Percentiles rank a stretch among this genome's conserved stretches.
phyloP scores from a whole-genome alignment of 2,888 invertebrate species.

The Watsonalla cultraria region DNA sequence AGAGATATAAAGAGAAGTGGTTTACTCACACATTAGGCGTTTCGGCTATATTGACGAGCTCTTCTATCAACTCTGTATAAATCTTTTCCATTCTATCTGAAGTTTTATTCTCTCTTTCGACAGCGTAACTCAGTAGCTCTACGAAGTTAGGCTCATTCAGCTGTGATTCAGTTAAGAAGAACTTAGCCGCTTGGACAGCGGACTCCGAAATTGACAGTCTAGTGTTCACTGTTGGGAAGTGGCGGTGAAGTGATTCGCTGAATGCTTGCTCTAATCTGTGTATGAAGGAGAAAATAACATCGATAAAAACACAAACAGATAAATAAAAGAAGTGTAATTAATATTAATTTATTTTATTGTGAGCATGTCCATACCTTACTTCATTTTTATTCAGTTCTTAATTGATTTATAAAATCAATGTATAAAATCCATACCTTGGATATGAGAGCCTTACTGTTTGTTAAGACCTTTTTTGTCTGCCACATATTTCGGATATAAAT shows the following conservation, averaged over 20 bases:
- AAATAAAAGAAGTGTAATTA: too few relatives aligned
- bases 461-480: too few relatives aligned
- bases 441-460: too few relatives aligned
- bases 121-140: slow-evolving; percentile 40
- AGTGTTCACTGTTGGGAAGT: slow-evolving; percentile 82
- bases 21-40: slow-evolving; percentile 58
- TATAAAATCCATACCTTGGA: too few relatives aligned
- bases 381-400: too few relatives aligned
- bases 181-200: slow-evolving; percentile 68
- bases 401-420: too few relatives aligned
- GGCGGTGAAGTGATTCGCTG: slow-evolving; percentile 74
- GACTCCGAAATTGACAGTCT: slow-evolving; percentile 73
- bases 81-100: slow-evolving; percentile 66
- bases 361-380: too few relatives aligned
- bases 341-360: too few relatives aligned
- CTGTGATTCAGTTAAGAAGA: slow-evolving; percentile 60
- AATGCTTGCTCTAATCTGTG: slow-evolving; percentile 77
- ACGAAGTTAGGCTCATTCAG: slow-evolving; percentile 38
- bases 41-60: slow-evolving; percentile 72
- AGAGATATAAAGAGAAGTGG: too few relatives aligned
- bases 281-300: slow-evolving; percentile 2
- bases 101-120: slow-evolving; percentile 43
- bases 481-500: too few relatives aligned
- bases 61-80: slow-evolving; percentile 77
- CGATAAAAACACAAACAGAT: too few relatives aligned